Conservation (phyloP, 2,113 vertebrate genomes). For the Corydoras maculifer region DNA sequence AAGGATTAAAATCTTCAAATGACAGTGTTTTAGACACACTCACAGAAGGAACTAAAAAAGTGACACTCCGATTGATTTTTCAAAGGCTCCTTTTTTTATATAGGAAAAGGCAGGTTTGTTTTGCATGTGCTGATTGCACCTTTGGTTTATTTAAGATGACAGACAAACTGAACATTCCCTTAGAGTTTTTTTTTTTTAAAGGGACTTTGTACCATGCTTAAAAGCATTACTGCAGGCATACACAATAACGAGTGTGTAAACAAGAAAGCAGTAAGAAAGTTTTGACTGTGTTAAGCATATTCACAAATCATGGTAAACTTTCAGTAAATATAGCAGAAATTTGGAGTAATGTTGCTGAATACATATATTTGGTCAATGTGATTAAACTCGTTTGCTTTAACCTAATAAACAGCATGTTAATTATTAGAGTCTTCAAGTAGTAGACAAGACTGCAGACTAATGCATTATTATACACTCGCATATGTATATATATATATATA, state of each 20-base stretch:
- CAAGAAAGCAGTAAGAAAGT: slow-evolving; percentile 1
- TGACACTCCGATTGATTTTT: slow-evolving; percentile 39
- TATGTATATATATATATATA: too few relatives aligned
- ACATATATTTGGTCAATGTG: neutral
- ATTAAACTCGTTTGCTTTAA: neutral
- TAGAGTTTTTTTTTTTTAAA: slow-evolving; percentile 16
- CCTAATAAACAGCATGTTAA: too few relatives aligned
- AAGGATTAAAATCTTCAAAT: slow-evolving; percentile 78
- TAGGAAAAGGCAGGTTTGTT: slow-evolving; percentile 37
- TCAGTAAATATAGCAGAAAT: neutral
- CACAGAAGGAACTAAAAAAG: slow-evolving; percentile 29
- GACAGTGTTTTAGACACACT: slow-evolving; percentile 55
- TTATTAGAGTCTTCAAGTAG: too few relatives aligned
- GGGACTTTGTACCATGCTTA: slow-evolving; percentile 30
- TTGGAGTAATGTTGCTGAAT: too few relatives aligned
- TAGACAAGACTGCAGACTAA: too few relatives aligned
- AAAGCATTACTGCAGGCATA: slow-evolving; percentile 1
- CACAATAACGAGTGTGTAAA: slow-evolving; percentile 14
- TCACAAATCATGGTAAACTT: neutral
- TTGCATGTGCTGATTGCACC: slow-evolving; percentile 24
- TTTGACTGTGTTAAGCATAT: slow-evolving; percentile 1
- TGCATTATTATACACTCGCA: too few relatives aligned
- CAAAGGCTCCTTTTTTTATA: slow-evolving; percentile 40
- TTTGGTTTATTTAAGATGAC: slow-evolving; percentile 32
- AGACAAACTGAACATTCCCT: slow-evolving; percentile 18